Evolutionary conservation across 1,140 invertebrate species (phyloP), one percentile per base, ranked within the genome.

Genomic region (Akabosia matsudoensis): DNA sequence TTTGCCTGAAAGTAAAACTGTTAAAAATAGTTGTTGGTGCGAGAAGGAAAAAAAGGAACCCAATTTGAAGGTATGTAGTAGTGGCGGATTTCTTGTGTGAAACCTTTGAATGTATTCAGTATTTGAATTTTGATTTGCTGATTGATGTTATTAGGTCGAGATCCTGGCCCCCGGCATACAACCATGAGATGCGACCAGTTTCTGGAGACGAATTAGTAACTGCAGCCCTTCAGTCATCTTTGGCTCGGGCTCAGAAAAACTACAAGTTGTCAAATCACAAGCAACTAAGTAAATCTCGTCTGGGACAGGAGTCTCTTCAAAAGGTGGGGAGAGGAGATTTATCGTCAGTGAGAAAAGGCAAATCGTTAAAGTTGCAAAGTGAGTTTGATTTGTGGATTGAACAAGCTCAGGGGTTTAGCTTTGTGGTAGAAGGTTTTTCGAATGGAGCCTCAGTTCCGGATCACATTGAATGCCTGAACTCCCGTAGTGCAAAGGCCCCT

Each of bases 171-270:
- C 22, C 61, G 30, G 61, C 61, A 67, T 67, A 24, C 52, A 76
- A 78, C 34, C 64, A 78, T 80, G 80, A 78, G 77, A 80, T 80
- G 79, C 80, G 72, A 61, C 78, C 80, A 33, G 79, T 79, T 52
- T 64, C 76, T 33, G 75, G 72, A 56, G 73, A 78, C 37, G 72
- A 78, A 74, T 78, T 79, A 76, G 76, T 80, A 4, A 77, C 75
- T 79, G 79, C 74, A 34, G 74, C 76, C 75, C 77, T 81, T 72
- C 37, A 78, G 75, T 77, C 77, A 34, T 74, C 79, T 10, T 72
- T 80, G 70, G 73, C 74, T 56, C 56, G 61, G 70, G 79, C 79
- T 45, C 77, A 79, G 56, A 75, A 72, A 74, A 78, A 74, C 24
- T 82, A 78, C 70, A 54, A 78, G 18, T 45, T 45, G 4, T 71